Conservation (phyloP, 2,797 vertebrate genomes). For the Hozukius guyotensis region DNA sequence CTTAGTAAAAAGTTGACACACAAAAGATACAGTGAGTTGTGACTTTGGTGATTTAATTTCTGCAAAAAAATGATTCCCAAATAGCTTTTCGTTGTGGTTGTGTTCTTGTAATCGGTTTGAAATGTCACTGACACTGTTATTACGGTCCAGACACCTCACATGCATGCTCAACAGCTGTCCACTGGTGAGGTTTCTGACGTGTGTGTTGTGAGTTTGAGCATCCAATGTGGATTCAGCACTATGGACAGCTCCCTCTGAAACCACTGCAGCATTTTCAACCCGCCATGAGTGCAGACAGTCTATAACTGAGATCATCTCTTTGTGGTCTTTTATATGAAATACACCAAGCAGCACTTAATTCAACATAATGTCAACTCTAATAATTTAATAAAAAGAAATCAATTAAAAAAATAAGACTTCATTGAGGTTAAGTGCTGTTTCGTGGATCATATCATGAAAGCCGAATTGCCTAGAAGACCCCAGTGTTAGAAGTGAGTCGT, state of each 20-base stretch:
- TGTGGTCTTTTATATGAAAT: neutral
- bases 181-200: neutral
- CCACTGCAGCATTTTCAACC: conserved; percentile 35
- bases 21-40: neutral
- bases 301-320: neutral
- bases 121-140: neutral
- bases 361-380: neutral
- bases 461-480: neutral
- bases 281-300: neutral
- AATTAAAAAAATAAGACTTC: neutral
- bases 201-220: neutral
- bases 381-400: no score
- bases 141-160: neutral
- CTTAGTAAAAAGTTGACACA: neutral
- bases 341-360: neutral
- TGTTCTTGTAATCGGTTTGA: neutral
- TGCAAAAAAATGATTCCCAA: neutral
- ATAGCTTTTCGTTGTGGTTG: neutral
- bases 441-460: no score
- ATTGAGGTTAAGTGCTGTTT: neutral
- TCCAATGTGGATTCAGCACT: conserved; percentile 54
- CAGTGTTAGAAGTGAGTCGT: neutral
- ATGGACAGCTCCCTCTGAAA: conserved; percentile 36
- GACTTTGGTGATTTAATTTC: neutral
- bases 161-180: neutral